These are phyloP conservation scores for Decapterus maruadsi DNA, from an alignment of 2,797 vertebrate genomes.

Conservation along the genomic window DNA sequence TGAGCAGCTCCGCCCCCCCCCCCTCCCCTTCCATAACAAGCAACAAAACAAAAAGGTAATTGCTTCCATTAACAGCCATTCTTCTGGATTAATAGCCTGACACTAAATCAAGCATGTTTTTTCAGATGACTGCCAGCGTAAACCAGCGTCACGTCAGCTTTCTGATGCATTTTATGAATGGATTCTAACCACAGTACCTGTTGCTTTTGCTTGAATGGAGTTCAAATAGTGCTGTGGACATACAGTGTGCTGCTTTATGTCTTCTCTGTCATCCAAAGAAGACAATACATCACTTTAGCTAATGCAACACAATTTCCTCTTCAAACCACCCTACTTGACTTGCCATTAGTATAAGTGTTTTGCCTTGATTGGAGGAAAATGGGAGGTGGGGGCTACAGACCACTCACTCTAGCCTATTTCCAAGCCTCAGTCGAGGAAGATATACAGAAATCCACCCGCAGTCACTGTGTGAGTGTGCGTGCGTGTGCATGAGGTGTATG, in stretches of 20 bases:
- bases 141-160: constrained; percentile 8
- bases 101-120: not conserved
- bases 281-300: constrained; percentile 48
- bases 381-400: constrained; percentile 12
- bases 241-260: constrained; percentile 47
- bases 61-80: not conserved
- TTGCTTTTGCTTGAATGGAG: constrained; percentile 41
- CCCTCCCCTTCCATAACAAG: constrained; percentile 16
- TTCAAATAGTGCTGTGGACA: constrained; percentile 9
- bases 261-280: constrained; percentile 19
- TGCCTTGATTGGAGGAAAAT: constrained; percentile 46
- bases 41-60: constrained; percentile 19
- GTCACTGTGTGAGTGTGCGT: not conserved
- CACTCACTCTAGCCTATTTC: constrained; percentile 20
- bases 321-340: constrained; percentile 49
- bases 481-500: constrained; percentile 2
- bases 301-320: constrained; percentile 70
- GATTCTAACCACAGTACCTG: constrained; percentile 31
- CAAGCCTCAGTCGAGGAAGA: constrained; percentile 3
- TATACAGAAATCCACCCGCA: not conserved
- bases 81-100: constrained; percentile 13
- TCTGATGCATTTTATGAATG: constrained; percentile 40
- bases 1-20: constrained; percentile 19
- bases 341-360: constrained; percentile 69
- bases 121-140: no score